phyloP scores from a whole-genome alignment of 2,797 vertebrate species.

The Oophaga sylvatica region DNA sequence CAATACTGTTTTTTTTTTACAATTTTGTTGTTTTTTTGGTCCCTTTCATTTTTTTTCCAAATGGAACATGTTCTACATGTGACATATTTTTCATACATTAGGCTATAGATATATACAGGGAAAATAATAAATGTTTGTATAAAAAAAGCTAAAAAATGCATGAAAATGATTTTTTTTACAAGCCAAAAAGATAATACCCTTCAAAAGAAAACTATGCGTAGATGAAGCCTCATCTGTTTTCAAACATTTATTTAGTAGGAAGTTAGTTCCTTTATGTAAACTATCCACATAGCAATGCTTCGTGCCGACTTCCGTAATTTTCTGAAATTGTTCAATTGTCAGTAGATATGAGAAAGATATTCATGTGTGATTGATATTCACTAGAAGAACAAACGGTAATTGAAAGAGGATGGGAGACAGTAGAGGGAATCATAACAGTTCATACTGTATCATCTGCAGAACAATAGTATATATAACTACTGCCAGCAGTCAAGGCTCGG shows the following conservation, averaged over 20 bases:
- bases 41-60: too few species aligned
- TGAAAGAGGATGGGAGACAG: constrained; percentile 51
- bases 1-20: too few species aligned
- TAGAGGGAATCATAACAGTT: constrained; percentile 26
- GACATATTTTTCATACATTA: too few species aligned
- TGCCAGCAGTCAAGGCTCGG: constrained; percentile 44
- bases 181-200: too few species aligned
- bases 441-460: constrained; percentile 49
- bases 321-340: constrained; percentile 10
- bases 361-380: constrained; percentile 1
- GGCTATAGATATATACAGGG: too few species aligned
- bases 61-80: too few species aligned
- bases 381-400: constrained; percentile 17
- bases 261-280: not conserved
- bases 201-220: too few species aligned
- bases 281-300: not conserved
- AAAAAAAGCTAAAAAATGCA: too few species aligned
- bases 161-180: too few species aligned
- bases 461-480: constrained; percentile 32
- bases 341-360: constrained; percentile 15
- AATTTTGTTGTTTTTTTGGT: too few species aligned
- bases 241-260: not conserved
- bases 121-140: too few species aligned
- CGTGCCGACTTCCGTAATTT: constrained; percentile 26
- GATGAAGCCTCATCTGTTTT: too few species aligned